Evolutionary conservation across 2,797 vertebrate species (phyloP).

Genomic region (Pteronotus mesoamericanus): DNA sequence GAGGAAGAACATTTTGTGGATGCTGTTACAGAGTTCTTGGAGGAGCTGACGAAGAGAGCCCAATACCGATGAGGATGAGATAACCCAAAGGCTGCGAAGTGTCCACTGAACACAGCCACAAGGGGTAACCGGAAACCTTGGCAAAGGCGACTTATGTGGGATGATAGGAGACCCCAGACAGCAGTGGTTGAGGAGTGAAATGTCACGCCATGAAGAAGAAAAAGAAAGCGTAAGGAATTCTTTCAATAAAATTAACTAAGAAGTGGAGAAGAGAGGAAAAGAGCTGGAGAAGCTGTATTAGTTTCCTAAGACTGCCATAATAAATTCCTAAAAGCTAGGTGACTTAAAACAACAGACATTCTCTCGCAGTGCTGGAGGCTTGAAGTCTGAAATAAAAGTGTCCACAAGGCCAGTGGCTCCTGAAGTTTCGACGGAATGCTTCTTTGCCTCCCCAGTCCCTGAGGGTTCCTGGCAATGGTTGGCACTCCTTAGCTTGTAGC

Average conservation of each 20-base stretch:
- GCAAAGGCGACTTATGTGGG: neutral
- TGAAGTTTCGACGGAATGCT: neutral
- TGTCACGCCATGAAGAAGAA: neutral
- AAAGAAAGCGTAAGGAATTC: neutral
- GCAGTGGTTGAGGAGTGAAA: accelerated
- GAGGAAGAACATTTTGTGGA: neutral
- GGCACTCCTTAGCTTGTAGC: neutral
- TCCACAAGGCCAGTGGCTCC: neutral
- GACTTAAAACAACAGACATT: neutral
- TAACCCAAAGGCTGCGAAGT: neutral
- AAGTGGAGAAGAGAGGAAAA: neutral
- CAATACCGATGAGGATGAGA: neutral
- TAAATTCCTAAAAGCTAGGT: neutral
- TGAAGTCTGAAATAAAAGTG: neutral
- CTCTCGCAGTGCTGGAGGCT: neutral
- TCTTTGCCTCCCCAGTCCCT: neutral
- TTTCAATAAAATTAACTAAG: neutral
- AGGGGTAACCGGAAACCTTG: neutral
- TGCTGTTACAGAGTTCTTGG: neutral
- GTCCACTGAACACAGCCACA: too few relatives aligned
- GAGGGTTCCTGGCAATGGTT: neutral
- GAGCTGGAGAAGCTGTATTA: neutral
- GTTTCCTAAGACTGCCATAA: neutral
- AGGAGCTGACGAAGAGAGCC: neutral
- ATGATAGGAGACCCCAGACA: neutral